These are phyloP conservation scores for Apamea sordens DNA, from an alignment of 2,888 invertebrate genomes.

Conservation along the genomic window DNA sequence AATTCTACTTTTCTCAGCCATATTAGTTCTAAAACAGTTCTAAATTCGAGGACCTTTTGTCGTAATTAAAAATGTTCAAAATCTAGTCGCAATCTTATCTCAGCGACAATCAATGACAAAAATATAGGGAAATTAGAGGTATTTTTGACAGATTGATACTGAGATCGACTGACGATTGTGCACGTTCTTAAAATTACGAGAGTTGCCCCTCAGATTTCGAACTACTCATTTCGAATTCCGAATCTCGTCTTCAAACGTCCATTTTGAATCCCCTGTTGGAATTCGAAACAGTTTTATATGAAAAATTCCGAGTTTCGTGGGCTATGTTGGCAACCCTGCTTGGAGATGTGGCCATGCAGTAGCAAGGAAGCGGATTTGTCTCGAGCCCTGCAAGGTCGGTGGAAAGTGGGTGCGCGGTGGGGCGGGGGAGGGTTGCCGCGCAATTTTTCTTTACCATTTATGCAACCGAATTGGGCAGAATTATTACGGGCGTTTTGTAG, in stretches of 20 bases:
- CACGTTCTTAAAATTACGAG: not conserved
- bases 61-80: no score
- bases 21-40: slow-evolving; percentile 7
- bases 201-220: not conserved
- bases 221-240: slow-evolving; percentile 4
- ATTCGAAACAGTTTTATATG: slow-evolving; percentile 18
- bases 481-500: slow-evolving; percentile 35
- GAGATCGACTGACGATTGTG: not conserved
- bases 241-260: not conserved
- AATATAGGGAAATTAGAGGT: not conserved
- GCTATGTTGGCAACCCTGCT: slow-evolving; percentile 53
- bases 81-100: no score
- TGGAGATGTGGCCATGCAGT: slow-evolving; percentile 56
- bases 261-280: not conserved
- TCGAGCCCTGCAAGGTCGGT: slow-evolving; percentile 69
- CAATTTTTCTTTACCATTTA: slow-evolving; percentile 63
- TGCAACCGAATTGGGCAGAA: slow-evolving; percentile 61
- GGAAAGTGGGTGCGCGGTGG: slow-evolving; percentile 33
- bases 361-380: slow-evolving; percentile 68
- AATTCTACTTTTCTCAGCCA: not conserved
- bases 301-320: not conserved
- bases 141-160: not conserved
- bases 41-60: slow-evolving; percentile 3
- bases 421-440: slow-evolving; percentile 43
- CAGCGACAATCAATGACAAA: not conserved